Evolutionary conservation across 1,140 invertebrate genomes (phyloP), one percentile per base, ranked within the genome.

Genomic region (Stegodyphus mimosarum): DNA sequence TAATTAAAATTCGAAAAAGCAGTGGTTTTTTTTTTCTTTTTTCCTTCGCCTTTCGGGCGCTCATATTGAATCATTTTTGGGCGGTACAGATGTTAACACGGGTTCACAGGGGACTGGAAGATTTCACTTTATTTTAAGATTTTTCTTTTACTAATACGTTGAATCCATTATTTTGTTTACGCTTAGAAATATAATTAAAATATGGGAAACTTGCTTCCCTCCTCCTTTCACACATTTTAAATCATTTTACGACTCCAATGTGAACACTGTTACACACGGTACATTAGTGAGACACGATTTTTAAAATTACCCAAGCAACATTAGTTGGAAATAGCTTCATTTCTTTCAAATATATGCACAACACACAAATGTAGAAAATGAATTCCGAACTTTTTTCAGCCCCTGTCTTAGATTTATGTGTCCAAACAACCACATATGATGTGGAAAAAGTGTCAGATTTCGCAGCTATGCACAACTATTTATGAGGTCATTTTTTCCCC

Each of bases 1-100:
- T 84, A 84, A 84, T 84, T 84, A 76, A 84, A 84, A 84, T 76
- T 60, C 81, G 72, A 84, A 76, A 84, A 84, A 84, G 81, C 18
- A 63, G 60, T 17, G 66, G 52, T n/a, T 15, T 50, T 70, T 72
- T 64, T 63, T 48, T 72, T 64, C 60, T 83, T 83, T 83, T 73
- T 83, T 63, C 49, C 13, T n/a, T 4, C 50, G 17, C 50, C 33
- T 13, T 63, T 51, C 60, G 72, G 55, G 53, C 73, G 53, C 50
- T 50, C 64, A 76, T 84, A 75, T 81, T 80, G 67, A 80, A 80
- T 80, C 77, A 67, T 80, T 33, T 33, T 71, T 73, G 79, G 70
- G 79, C 50, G 53, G 79, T 84, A 75, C 81, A 84, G 72, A 75
- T 84, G 81, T 84, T 84, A 75, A 84, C 72, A 75, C 51, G 70